These are phyloP conservation scores for Calosoma granatense DNA, from an alignment of 1,140 invertebrate species.

Conservation along the genomic window DNA sequence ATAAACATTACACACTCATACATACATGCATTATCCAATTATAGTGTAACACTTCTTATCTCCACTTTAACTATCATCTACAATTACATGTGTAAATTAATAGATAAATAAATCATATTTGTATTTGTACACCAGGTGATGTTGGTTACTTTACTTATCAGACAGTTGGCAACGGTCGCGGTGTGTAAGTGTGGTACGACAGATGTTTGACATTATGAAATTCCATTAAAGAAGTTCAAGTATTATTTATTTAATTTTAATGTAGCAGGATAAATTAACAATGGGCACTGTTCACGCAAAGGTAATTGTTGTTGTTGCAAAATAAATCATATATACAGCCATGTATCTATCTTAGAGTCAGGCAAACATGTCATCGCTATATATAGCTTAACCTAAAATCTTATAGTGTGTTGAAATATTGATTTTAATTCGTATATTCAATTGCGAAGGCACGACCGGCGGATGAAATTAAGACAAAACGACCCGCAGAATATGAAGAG, in stretches of 20 bases:
- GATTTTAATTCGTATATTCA: slow-evolving; percentile 15
- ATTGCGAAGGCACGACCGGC: slow-evolving; percentile 17
- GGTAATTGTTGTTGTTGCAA: too few relatives aligned
- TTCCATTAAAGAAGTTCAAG: neutral
- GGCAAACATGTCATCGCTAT: too few relatives aligned
- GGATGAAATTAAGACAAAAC: slow-evolving; percentile 7
- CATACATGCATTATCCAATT: neutral
- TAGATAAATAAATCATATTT: neutral
- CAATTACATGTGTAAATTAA: neutral
- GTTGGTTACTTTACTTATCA: neutral
- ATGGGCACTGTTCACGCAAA: slow-evolving; percentile 38
- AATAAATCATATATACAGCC: too few relatives aligned
- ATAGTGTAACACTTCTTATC: too few relatives aligned
- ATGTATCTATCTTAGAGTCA: too few relatives aligned
- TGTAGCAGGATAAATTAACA: slow-evolving; percentile 7
- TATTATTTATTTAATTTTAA: neutral
- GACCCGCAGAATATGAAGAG: slow-evolving; percentile 5
- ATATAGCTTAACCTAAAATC: too few relatives aligned
- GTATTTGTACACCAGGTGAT: neutral
- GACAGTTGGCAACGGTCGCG: neutral
- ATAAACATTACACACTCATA: slow-evolving; percentile 32
- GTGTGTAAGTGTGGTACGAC: too few relatives aligned
- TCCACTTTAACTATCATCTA: too few relatives aligned
- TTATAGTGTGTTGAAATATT: too few relatives aligned
- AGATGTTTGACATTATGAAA: neutral